Evolutionary conservation across 2,113 vertebrate genomes (phyloP), one percentile per base, ranked within the genome.

Genomic region (Coryphaenoides rupestris): DNA sequence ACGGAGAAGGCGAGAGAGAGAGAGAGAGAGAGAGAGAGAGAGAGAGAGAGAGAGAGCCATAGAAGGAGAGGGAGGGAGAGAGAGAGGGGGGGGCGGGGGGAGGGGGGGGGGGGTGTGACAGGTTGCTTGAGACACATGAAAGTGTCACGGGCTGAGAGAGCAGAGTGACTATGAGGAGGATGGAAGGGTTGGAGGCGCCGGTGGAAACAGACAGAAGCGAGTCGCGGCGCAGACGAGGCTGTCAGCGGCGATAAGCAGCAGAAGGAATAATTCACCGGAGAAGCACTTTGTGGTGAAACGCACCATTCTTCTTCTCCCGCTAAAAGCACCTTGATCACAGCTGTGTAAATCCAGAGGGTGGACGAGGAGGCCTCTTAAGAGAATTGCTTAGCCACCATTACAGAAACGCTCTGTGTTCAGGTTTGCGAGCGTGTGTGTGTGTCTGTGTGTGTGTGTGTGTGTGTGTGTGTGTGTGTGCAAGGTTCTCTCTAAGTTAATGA

Each of bases 401-500:
- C 68, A 66, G 74, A 64, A 79, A 60, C 60, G 69, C 63, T 46
- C 73, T 22, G 24, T 15, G 21, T 80, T 68, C 70, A 80, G 72
- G 70, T 74, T 78, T 64, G 46, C 68, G 62, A 50, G 61, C 72
- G 69, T 61, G 70, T n/a, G n/a, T n/a, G n/a, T n/a, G n/a, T n/a
- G n/a, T n/a, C n/a, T n/a, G n/a, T n/a, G n/a, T n/a, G n/a, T n/a
- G n/a, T n/a, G n/a, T n/a, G n/a, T n/a, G n/a, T n/a, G n/a, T n/a
- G 70, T 74, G 76, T 64, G 46, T 66, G 62, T 47, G 61, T 73
- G 69, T 61, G 70, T 70, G 66, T 15, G 53, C 70, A 75, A 72
- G 70, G 72, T 74, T 81, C 75, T 68, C 70, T 77, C 68, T 59
- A 74, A 77, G 77, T 74, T 84, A 82, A 68, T 75, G 72, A 73